phyloP scores from a whole-genome alignment of 2,113 vertebrate genomes.

The Xyliphius kryptos region DNA sequence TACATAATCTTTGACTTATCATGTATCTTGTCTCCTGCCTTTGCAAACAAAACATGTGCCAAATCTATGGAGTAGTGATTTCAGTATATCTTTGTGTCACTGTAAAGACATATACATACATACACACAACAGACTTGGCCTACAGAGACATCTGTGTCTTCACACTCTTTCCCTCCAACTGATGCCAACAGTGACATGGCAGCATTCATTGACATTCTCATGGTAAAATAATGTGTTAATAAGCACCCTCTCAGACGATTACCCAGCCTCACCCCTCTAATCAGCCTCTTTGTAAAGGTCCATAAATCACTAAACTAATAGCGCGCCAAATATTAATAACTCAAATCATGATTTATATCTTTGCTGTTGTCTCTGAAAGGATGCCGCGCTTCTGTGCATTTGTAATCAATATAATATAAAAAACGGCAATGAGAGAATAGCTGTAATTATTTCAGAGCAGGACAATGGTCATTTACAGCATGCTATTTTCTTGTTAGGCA shows the following conservation, averaged over 20 bases:
- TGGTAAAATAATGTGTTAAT: slow-evolving; percentile 52
- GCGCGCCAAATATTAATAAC: slow-evolving; percentile 50
- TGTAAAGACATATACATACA: too few relatives aligned
- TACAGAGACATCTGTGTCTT: too few relatives aligned
- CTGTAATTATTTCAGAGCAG: slow-evolving; percentile 42
- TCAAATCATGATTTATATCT: slow-evolving; percentile 53
- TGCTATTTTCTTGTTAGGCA: too few relatives aligned
- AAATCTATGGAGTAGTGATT: too few relatives aligned
- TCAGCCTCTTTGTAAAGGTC: slow-evolving; percentile 49
- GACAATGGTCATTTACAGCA: slow-evolving; percentile 39
- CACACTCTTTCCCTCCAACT: too few relatives aligned
- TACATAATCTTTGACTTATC: too few relatives aligned
- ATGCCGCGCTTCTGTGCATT: slow-evolving; percentile 40
- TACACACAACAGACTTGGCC: too few relatives aligned
- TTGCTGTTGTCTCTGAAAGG: slow-evolving; percentile 51
- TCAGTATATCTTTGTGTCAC: too few relatives aligned
- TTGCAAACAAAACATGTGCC: too few relatives aligned
- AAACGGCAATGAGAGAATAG: slow-evolving; percentile 39
- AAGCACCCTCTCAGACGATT: slow-evolving; percentile 47
- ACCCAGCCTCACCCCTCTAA: slow-evolving; percentile 45
- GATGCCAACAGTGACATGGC: too few relatives aligned
- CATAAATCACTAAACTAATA: slow-evolving; percentile 53
- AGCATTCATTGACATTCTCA: slow-evolving; percentile 44
- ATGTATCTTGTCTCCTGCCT: too few relatives aligned
- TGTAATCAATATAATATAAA: slow-evolving; percentile 50